Evolutionary conservation across 2,888 invertebrate genomes (phyloP).

Genomic region (Nomada fucata): DNA sequence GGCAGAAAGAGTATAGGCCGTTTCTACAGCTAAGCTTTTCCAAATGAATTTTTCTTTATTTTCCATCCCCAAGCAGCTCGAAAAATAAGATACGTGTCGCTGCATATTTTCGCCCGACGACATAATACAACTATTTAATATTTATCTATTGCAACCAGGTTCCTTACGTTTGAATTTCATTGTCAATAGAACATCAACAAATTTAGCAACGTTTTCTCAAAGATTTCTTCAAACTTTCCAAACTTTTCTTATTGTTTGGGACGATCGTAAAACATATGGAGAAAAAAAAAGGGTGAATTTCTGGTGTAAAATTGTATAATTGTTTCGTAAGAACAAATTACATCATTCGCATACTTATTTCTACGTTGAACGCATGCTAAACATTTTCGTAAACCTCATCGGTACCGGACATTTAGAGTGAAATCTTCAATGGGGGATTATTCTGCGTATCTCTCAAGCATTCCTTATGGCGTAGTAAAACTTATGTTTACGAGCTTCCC

Average conservation of each 20-base stretch:
- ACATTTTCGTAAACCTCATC: conserved; percentile 32
- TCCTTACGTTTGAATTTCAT: too few species aligned
- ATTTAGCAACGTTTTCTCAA: too few species aligned
- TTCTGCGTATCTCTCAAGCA: conserved; percentile 25
- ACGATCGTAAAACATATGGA: neutral
- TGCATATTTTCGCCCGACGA: too few species aligned
- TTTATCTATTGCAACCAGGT: too few species aligned
- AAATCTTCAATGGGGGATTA: conserved; percentile 6
- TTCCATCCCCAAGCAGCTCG: neutral
- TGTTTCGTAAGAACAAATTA: conserved; percentile 68
- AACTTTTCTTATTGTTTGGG: neutral
- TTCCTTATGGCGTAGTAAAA: conserved; percentile 6
- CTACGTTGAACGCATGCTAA: conserved; percentile 51
- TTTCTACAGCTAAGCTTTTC: neutral
- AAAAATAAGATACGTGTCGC: neutral
- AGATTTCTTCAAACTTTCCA: too few species aligned
- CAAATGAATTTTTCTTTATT: neutral
- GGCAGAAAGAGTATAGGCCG: neutral
- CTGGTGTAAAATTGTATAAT: conserved; percentile 74
- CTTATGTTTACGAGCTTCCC: conserved; percentile 26
- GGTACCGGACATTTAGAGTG: conserved; percentile 19
- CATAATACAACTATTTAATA: neutral
- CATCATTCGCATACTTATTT: conserved; percentile 64
- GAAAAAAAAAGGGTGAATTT: conserved; percentile 20
- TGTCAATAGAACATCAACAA: too few species aligned